These are phyloP conservation scores for Danio rerio DNA, from an alignment of 2,113 vertebrate species.

Conservation along the genomic window GRCz12tu NC_133181.1:48171501-48172000, in stretches of 20 bases:
- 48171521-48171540: neutral
- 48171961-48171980: constrained; percentile 92
- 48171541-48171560: constrained; percentile 30
- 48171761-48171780: neutral
- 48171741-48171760: neutral
- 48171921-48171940: constrained; percentile 93
- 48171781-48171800: neutral
- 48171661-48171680: constrained; percentile 48
- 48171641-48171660: constrained; percentile 38
- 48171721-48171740: constrained; percentile 33
- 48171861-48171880: constrained; percentile 40
- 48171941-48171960: constrained; percentile 96
- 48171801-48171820: neutral
- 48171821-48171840: neutral
- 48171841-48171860: neutral
- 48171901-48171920: constrained; percentile 87
- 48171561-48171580: neutral
- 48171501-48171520: constrained; percentile 8
- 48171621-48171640: constrained; percentile 22
- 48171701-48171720: constrained; percentile 55
- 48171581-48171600: neutral
- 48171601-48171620: neutral
- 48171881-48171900: constrained; percentile 96
- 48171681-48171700: constrained; percentile 57
- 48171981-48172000: constrained; percentile 62